Base-by-base conservation (phyloP, 2,113 vertebrate genomes). In the Butorides virescens region DNA sequence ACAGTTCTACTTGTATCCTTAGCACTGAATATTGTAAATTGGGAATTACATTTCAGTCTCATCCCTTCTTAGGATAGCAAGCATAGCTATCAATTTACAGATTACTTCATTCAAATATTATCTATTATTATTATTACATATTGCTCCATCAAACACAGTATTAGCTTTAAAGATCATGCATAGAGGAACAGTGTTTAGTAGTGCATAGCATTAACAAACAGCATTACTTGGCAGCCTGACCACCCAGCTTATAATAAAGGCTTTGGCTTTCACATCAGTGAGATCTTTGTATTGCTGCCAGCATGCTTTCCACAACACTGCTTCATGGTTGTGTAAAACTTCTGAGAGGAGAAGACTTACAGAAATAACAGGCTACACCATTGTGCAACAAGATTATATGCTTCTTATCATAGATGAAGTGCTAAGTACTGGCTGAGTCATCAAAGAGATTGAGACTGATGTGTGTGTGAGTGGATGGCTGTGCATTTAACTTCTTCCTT, bases 281-380 rank as follows among this genome's bases (percentile, higher is more conserved):
- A 86, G 90, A 92, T 90, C 96, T 96, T 97, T 97, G 92, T 87
- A 44, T 89, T 86, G 68, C 92, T 97, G 96, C 91, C 96, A 96
- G 89, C 91, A 67, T 59, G 93, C 86, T 92, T 78, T 92, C 78
- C 90, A 90, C 93, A 96, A 73, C 67, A 68, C 88, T 93, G 75
- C 90, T 92, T 96, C 95, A 77, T 90, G 81, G 56, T 46, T 90
- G 68, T 95, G 63, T 93, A 89, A 93, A 96, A 88, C 90, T 87
- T 96, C 86, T 88, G 85, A 95, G 91, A 96, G 72, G 62, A 72
- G 89, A 91, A 92, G 70, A 86, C 56, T 86, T 88, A 47, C 2
- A 93, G 91, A 96, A 97, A 84, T 86, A 94, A 72, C 73, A 95
- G 71, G 32, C 76, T 59, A 14, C 4, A 10, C 82, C 91, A 90